These are phyloP conservation scores for Myrmophylax atrothorax DNA, from an alignment of 2,113 vertebrate species.

Conservation along the genomic window DNA sequence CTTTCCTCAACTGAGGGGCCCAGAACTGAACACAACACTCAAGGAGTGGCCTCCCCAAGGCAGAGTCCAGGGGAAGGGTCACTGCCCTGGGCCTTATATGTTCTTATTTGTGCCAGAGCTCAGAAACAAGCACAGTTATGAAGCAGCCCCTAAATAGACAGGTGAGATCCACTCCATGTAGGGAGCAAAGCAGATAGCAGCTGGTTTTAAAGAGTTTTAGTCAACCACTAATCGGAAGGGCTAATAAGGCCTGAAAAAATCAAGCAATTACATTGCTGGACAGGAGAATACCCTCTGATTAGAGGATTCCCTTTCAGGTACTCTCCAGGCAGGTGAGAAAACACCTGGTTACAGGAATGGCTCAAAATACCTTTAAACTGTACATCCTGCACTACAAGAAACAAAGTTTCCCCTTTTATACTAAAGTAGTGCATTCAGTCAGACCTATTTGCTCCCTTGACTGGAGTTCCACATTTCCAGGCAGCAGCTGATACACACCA, in stretches of 20 bases:
- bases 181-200: background rate
- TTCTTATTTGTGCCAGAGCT: background rate
- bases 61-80: no score
- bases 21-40: no score
- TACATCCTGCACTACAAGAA: background rate
- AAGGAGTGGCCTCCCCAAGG: no score
- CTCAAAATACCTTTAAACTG: background rate
- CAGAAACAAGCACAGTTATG: background rate
- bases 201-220: background rate
- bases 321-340: background rate
- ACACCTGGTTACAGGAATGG: background rate
- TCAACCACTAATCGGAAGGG: background rate
- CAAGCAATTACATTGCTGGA: background rate
- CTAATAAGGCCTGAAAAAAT: background rate
- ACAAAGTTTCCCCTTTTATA: background rate
- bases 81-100: no score
- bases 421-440: background rate
- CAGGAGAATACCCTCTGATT: background rate
- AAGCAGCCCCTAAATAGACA: background rate
- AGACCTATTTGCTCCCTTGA: background rate
- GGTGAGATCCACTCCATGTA: background rate
- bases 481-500: background rate
- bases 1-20: no score
- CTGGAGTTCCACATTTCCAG: background rate
- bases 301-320: background rate